These are phyloP conservation scores for Anarsia innoxiella DNA, from an alignment of 2,888 invertebrate species.

Conservation along the genomic window DNA sequence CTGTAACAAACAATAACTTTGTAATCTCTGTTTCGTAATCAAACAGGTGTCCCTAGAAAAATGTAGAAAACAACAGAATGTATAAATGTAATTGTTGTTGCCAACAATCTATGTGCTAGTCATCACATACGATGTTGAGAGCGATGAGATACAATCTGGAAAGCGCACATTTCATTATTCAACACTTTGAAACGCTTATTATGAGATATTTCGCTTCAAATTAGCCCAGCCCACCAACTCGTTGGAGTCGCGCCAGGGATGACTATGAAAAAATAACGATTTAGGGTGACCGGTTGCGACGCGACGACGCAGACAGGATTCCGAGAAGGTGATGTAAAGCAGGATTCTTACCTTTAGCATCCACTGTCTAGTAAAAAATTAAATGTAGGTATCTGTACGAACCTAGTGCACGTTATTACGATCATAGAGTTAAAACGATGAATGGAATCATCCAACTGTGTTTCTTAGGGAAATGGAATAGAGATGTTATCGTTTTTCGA, in stretches of 20 bases:
- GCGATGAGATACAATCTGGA: slow-evolving; percentile 16
- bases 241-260: slow-evolving; percentile 56
- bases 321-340: too few relatives aligned
- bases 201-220: slow-evolving; percentile 65
- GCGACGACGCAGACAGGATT: slow-evolving; percentile 1
- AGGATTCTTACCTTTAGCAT: too few relatives aligned
- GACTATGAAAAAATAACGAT: slow-evolving; percentile 43
- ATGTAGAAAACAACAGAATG: too few relatives aligned
- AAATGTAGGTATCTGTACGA: too few relatives aligned
- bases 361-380: too few relatives aligned
- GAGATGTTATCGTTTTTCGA: too few relatives aligned
- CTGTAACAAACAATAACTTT: slow-evolving; percentile 77
- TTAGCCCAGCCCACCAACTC: slow-evolving; percentile 51
- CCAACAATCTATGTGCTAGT: slow-evolving; percentile 4
- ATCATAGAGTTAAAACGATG: too few relatives aligned
- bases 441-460: too few relatives aligned
- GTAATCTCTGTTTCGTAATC: too few relatives aligned
- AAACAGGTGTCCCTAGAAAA: too few relatives aligned
- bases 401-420: too few relatives aligned
- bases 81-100: slow-evolving; percentile 11
- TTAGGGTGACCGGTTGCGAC: slow-evolving; percentile 18
- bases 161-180: slow-evolving; percentile 35
- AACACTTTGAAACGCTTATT: slow-evolving; percentile 49
- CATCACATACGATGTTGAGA: slow-evolving; percentile 9
- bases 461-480: too few relatives aligned